Evolutionary conservation across 2,888 invertebrate species (phyloP), one percentile per base, ranked within the genome.

Genomic region (Orthosia incerta): DNA sequence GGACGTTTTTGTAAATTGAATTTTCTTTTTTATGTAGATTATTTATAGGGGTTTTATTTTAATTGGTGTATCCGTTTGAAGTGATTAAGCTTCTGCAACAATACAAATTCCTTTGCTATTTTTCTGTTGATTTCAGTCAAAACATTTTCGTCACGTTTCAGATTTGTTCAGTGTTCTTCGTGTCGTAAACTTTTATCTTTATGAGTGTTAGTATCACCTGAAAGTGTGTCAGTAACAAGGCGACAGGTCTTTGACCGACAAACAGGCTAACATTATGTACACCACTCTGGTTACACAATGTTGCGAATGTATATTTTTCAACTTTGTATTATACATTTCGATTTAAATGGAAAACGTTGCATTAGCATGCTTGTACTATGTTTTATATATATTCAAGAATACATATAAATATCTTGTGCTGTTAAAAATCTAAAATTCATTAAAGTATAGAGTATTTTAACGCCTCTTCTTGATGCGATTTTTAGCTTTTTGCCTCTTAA

Each of bases 161-260:
- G 75, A 57, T 72, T 50, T 45, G 7, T 59, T 53, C 45, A 65
- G 61, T 56, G 12, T 31, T 48, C 39, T 79, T 59, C 13, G 46
- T 23, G 12, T 16, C 20, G 48, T 67, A 67, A 26, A 45, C 7
- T 53, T 51, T 71, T 78, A 80, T 80, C 83, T 79, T 63, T 77
- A 62, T 39, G 15, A 31, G 45, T 59, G 23, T 15, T 57, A 46
- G 31, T 59, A 71, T 71, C 66, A 80, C 83, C 70, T 74, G 56
- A 66, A 83, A 82, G 69, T 83, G 53, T 72, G 71, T 80, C 81
- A 83, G 80, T 75, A 20, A 80, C 71, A 71, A 68, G 64, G 61
- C 76, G 63, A 64, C 69, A 63, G 80, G 80, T 80, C 80, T 55
- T 2, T 57, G 81, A 67, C 80, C 71, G 73, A 62, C 68, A 57